Evolutionary conservation across 64 coral and sea anemone species (phyloP), one percentile per base, ranked within the genome.

Genomic region (Stylophora pistillata): DNA sequence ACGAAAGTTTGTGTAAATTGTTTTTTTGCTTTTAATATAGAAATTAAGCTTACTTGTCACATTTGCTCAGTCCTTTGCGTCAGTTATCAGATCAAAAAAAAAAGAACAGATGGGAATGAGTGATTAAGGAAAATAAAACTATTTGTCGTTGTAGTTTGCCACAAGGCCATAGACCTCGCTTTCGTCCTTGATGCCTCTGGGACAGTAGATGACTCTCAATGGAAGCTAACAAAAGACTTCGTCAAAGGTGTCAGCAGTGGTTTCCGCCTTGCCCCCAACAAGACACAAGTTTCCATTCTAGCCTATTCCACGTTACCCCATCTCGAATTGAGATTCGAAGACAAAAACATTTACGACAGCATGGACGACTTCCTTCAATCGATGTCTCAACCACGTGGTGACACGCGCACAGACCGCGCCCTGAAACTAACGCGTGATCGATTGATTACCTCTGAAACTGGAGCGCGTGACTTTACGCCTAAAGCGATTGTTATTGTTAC

Each of bases 141-240:
- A 68, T 25, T 55, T 92, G 20, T 55, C 41, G n/a, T 55, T 56
- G 9, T 57, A 99, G 97, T 90, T 23, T 99, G 97, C 76, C 79
- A 85, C 21, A 95, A 99, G 34, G 26, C 89, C 15, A 55, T 95
- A 13, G 97, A 99, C 79, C 74, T 99, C 30, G 91, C 97, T 15
- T 99, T 99, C 82, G 59, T 95, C 30, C 15, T 99, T 90, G 97
- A 99, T 74, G 85, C 93, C 6, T 99, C 97, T 73, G 90, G 93
- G 10, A 95, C 93, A 28, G 70, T 92, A 23, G 97, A 99, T 29
- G 93, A 99, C 64, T 86, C 97, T 5, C 94, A 93, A 52, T 99
- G 97, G 97, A 99, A 99, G 53, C 58, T 89, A 25, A 90, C 87
- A 15, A 99, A 99, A 79, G 94, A 95, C 58, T 99, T 99, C 52